phyloP scores from a whole-genome alignment of 2,888 invertebrate species.

The Pandemis heparana region DNA sequence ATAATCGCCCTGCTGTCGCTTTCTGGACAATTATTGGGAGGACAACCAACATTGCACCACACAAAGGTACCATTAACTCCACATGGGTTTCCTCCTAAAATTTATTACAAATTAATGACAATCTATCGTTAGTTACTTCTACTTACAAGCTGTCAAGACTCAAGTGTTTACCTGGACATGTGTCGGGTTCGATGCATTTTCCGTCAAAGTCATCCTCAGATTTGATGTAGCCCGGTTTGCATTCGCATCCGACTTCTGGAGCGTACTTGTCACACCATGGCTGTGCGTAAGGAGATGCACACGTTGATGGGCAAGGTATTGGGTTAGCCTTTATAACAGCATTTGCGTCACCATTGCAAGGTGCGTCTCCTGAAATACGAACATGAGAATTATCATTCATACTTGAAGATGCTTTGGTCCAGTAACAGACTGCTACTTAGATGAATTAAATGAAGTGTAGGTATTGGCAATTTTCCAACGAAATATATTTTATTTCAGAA shows the following conservation, averaged over 20 bases:
- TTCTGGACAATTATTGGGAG: conserved; percentile 56
- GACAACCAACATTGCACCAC: conserved; percentile 55
- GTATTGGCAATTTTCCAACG: too few species aligned
- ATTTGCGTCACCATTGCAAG: conserved; percentile 37
- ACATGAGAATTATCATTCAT: not conserved
- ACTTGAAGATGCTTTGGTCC: too few species aligned
- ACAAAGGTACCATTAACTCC: conserved; percentile 57
- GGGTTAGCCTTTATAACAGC: conserved; percentile 33
- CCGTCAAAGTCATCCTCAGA: not conserved
- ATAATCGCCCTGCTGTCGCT: conserved; percentile 51
- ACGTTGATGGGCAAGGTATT: conserved; percentile 30
- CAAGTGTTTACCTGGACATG: conserved; percentile 28
- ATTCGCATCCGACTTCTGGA: conserved; percentile 33
- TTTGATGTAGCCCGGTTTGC: conserved; percentile 29
- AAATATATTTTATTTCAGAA: too few species aligned
- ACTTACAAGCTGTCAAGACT: not conserved
- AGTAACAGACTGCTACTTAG: not conserved
- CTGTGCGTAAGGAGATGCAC: conserved; percentile 15
- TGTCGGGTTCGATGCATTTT: conserved; percentile 27
- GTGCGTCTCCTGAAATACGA: conserved; percentile 21
- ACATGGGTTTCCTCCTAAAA: conserved; percentile 58
- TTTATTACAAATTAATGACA: too few species aligned
- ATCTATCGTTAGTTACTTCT: not conserved
- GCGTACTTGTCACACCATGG: conserved; percentile 25
- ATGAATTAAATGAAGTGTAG: too few species aligned